phyloP scores from a whole-genome alignment of 2,797 vertebrate species.

The Bradypodion pumilum region DNA sequence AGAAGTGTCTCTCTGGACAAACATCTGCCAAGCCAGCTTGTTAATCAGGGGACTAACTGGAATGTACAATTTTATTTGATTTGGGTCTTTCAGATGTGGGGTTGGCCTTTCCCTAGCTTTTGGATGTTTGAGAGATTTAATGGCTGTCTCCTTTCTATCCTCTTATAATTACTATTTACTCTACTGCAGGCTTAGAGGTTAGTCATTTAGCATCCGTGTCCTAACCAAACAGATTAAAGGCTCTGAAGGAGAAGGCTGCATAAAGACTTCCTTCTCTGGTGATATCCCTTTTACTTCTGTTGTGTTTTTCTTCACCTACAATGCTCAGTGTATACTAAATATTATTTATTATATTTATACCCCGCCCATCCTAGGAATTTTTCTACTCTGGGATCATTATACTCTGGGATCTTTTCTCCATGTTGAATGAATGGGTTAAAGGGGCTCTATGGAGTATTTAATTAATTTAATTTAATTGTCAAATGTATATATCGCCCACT shows the following conservation, averaged over 20 bases:
- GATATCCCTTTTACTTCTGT: constrained; percentile 44
- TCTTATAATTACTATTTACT: constrained; percentile 69
- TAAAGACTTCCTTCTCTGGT: constrained; percentile 53
- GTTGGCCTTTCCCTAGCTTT: constrained; percentile 55
- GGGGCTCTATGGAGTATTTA: too few relatives aligned
- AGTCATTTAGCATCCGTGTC: constrained; percentile 62
- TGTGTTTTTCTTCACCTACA: constrained; percentile 49
- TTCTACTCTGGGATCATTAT: neutral
- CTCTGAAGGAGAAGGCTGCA: constrained; percentile 50
- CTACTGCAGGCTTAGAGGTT: constrained; percentile 62
- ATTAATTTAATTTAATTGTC: too few relatives aligned
- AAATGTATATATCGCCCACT: too few relatives aligned
- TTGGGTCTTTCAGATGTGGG: constrained; percentile 66
- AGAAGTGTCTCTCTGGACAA: constrained; percentile 62
- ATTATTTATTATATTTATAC: too few relatives aligned
- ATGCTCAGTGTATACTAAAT: constrained; percentile 3
- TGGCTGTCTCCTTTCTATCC: constrained; percentile 67
- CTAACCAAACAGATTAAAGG: constrained; percentile 66
- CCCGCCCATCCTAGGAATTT: too few relatives aligned
- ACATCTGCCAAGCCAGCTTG: constrained; percentile 57
- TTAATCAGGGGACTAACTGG: constrained; percentile 64
- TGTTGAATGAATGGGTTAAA: too few relatives aligned
- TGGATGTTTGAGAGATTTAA: constrained; percentile 67
- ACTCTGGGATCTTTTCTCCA: too few relatives aligned
- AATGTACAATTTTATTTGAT: constrained; percentile 64